Evolutionary conservation across 2,888 invertebrate species (phyloP).

Genomic region (Ptilodon capucinus): DNA sequence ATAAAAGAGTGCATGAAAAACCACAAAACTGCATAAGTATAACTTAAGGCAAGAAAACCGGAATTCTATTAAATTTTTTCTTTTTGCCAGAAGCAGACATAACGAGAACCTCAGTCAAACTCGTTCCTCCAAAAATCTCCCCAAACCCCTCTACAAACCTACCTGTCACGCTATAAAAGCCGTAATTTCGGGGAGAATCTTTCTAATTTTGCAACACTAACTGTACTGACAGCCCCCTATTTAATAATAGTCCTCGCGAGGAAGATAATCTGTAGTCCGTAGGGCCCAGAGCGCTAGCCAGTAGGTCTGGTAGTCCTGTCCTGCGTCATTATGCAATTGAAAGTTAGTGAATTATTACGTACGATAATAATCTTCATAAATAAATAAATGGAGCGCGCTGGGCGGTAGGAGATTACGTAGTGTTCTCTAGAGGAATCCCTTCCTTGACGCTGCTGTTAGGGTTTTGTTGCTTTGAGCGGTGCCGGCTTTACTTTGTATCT

Average conservation of each 20-base stretch:
- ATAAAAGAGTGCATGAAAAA: too few relatives aligned
- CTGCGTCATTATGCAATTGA: constrained; percentile 81
- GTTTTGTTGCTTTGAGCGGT: background rate
- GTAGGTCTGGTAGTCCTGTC: constrained; percentile 68
- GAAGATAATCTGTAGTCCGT: constrained; percentile 66
- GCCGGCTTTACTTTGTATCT: background rate
- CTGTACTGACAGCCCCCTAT: constrained; percentile 73
- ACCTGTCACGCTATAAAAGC: too few relatives aligned
- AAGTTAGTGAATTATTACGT: constrained; percentile 82
- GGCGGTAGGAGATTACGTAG: constrained; percentile 53
- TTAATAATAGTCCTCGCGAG: constrained; percentile 72
- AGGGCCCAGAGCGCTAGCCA: constrained; percentile 15
- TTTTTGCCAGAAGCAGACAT: too few relatives aligned
- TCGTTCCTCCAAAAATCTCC: too few relatives aligned
- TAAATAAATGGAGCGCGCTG: constrained; percentile 69
- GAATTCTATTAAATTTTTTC: too few relatives aligned
- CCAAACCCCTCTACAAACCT: too few relatives aligned
- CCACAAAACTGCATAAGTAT: too few relatives aligned
- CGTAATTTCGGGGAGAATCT: background rate
- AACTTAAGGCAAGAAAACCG: too few relatives aligned
- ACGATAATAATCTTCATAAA: constrained; percentile 80
- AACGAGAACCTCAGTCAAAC: too few relatives aligned
- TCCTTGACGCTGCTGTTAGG: background rate
- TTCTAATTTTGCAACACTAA: background rate
- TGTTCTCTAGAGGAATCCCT: constrained; percentile 19